Conservation (phyloP, 2,888 invertebrate genomes). For the Lampropteryx suffumata region DNA sequence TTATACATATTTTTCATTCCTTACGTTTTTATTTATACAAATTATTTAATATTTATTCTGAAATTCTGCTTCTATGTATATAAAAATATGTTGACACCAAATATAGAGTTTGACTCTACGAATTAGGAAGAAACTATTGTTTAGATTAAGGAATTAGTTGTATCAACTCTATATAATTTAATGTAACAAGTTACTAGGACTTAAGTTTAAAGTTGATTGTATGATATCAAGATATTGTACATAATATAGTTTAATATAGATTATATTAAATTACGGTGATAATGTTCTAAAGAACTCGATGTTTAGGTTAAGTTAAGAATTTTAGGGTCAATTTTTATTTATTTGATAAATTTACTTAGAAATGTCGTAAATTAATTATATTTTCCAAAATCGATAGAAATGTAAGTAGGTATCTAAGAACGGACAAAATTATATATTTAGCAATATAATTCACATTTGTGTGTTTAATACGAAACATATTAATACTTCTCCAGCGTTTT, state of each 20-base stretch:
- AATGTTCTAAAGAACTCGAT: too few species aligned
- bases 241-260: constrained; percentile 2
- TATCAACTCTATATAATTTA: constrained; percentile 23
- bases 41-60: not conserved
- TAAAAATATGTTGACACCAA: constrained; percentile 31
- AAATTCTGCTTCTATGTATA: constrained; percentile 11
- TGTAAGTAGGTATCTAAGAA: too few species aligned
- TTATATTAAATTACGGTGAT: constrained; percentile 2
- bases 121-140: constrained; percentile 25
- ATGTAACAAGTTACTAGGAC: constrained; percentile 11
- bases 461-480: too few species aligned
- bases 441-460: too few species aligned
- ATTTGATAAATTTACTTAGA: too few species aligned
- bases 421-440: too few species aligned
- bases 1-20: constrained; percentile 29
- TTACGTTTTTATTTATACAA: constrained; percentile 6
- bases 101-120: constrained; percentile 31
- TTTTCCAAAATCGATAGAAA: too few species aligned
- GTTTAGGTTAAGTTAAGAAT: too few species aligned
- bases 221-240: constrained; percentile 18
- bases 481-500: too few species aligned
- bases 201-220: constrained; percentile 3
- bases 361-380: too few species aligned
- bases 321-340: too few species aligned
- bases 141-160: constrained; percentile 21